Evolutionary conservation across 2,888 invertebrate species (phyloP), one percentile per base, ranked within the genome.

Genomic region (Pyralis farinalis): DNA sequence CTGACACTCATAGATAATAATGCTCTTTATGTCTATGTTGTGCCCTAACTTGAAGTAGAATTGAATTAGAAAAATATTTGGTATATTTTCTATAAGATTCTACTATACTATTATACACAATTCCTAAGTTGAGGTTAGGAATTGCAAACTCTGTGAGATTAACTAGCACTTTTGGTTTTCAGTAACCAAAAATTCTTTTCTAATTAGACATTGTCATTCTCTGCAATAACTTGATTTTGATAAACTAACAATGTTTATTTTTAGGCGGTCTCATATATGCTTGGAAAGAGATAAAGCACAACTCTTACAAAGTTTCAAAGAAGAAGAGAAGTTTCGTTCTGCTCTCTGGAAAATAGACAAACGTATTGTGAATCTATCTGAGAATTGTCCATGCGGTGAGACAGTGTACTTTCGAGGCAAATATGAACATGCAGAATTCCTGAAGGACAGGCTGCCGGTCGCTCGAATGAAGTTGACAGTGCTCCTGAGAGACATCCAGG

Each of bases 281-380:
- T 58, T 84, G n/a, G 83, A 87, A 40, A 57, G 76, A 6, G 84
- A 77, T 50, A 60, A 71, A 11, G 55, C 58, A 28, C 55, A 63
- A n/a, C 49, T 87, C 10, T 57, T 63, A 1, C 52, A 55, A 6
- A 65, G 73, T 11, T 76, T 71, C 41, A 46, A 46, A 1, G 73
- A 82, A 0, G 87, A 86, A 48, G 76, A 79, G 28, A 78, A 64
- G 37, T 60, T 48, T 12, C 63, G 84, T 16, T 46, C 47, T 0
- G 47, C 58, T 0, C 47, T 88, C 7, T 88, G 87, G 87, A 73
- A 65, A 42, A 47, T 86, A 7, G 71, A 81, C 42, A 84, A 78
- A 42, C 58, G 55, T 0, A 49, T 42, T 3, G 47, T 67, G 3
- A 50, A 51, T 21, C 41, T 66, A 3, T 49, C 60, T 1, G 68